These are phyloP conservation scores for Lamellibrachia luymesi DNA, from an alignment of 1,140 invertebrate species.

Conservation along the genomic window DNA sequence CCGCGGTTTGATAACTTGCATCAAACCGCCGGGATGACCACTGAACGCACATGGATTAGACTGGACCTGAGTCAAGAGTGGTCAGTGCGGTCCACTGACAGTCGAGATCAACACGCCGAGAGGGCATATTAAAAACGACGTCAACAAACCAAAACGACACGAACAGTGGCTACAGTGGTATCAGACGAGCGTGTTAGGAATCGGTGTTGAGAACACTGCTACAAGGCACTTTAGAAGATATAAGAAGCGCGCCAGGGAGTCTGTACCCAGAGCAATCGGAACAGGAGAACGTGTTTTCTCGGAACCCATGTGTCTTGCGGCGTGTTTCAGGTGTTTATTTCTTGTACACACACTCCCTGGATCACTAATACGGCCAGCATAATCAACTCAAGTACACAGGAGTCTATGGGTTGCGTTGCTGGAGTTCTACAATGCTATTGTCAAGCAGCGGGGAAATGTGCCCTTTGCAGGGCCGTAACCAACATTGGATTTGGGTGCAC, in stretches of 20 bases:
- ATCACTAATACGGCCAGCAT: background rate
- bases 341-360: background rate
- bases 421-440: background rate
- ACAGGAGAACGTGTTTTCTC: background rate
- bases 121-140: background rate
- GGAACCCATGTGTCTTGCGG: background rate
- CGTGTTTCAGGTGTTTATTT: background rate
- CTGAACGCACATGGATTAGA: background rate
- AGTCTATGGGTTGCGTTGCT: background rate
- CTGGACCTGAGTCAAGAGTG: background rate
- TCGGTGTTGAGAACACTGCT: background rate
- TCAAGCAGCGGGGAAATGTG: background rate
- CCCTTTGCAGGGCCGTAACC: too few species aligned
- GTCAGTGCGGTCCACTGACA: background rate
- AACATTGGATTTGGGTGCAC: too few species aligned
- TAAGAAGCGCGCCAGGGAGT: background rate
- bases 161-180: background rate
- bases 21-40: background rate
- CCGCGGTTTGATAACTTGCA: background rate
- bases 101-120: background rate
- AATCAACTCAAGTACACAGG: background rate
- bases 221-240: background rate
- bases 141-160: background rate
- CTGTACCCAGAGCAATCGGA: background rate
- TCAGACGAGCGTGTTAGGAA: background rate